Evolutionary conservation across 2,113 vertebrate species (phyloP).

Genomic region (Carassius auratus): DNA sequence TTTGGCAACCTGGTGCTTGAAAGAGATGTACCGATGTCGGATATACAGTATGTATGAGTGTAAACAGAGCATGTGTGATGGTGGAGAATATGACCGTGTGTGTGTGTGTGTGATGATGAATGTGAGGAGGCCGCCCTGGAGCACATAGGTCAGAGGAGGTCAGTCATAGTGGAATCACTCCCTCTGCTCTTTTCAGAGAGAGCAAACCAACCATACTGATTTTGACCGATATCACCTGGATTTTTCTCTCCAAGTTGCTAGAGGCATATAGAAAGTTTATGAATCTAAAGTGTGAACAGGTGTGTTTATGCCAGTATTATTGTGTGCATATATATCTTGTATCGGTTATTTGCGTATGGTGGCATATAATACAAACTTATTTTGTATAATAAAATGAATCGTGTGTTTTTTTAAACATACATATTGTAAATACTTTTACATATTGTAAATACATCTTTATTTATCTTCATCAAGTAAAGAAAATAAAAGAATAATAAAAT

Average conservation of each 20-base stretch:
- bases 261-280: neutral
- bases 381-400: neutral
- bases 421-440: neutral
- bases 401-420: neutral
- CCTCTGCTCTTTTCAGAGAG: neutral
- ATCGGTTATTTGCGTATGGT: neutral
- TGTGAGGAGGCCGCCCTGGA: conserved; percentile 20
- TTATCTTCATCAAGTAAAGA: too few species aligned
- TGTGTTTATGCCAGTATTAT: neutral
- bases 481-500: too few species aligned
- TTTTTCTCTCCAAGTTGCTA: neutral
- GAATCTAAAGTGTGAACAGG: neutral
- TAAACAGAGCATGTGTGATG: conserved; percentile 48
- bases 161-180: conserved; percentile 18
- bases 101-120: conserved; percentile 12
- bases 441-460: neutral
- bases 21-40: conserved; percentile 31
- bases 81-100: conserved; percentile 10
- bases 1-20: conserved; percentile 44
- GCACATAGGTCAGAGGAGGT: conserved; percentile 42
- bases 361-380: neutral
- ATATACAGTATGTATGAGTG: conserved; percentile 41
- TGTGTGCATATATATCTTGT: neutral
- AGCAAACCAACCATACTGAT: neutral
- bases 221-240: conserved; percentile 47